A percentile compares a stretch with the other conserved stretches of the same genome.
These are phyloP conservation scores for Heterochromis multidens DNA, from an alignment of 2,113 vertebrate genomes.

Conservation along the genomic window DNA sequence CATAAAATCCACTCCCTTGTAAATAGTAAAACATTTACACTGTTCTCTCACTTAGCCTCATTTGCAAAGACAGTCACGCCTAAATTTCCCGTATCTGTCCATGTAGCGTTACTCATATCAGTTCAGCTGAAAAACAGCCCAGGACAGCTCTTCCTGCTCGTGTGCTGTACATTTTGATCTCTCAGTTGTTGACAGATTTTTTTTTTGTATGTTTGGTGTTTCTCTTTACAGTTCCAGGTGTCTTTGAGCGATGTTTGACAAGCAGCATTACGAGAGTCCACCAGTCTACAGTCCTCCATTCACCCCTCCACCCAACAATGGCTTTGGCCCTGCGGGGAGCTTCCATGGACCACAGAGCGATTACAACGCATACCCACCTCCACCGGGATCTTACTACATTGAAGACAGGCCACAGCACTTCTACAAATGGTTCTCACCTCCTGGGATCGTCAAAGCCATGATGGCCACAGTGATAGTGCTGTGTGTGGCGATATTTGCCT, in stretches of 20 bases:
- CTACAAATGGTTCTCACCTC: slow-evolving; percentile 86
- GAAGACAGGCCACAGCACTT: slow-evolving; percentile 83
- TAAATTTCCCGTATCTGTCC: slow-evolving; percentile 31
- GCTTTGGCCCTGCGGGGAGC: slow-evolving; percentile 67
- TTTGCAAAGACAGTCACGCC: slow-evolving; percentile 44
- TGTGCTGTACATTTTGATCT: neutral
- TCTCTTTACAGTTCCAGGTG: neutral
- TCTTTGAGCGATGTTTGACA: slow-evolving; percentile 74
- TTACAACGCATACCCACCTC: slow-evolving; percentile 73
- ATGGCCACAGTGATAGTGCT: slow-evolving; percentile 69
- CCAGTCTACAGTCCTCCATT: slow-evolving; percentile 78
- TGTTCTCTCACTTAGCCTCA: neutral
- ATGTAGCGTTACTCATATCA: slow-evolving; percentile 31
- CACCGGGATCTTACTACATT: slow-evolving; percentile 82
- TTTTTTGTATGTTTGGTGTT: neutral
- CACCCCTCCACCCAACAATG: slow-evolving; percentile 67
- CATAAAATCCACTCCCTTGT: neutral
- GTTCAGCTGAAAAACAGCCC: neutral
- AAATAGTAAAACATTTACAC: slow-evolving; percentile 64
- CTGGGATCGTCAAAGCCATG: slow-evolving; percentile 80
- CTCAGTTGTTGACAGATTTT: neutral
- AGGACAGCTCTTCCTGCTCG: neutral
- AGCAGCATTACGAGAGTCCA: slow-evolving; percentile 76
- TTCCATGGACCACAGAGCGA: slow-evolving; percentile 70
- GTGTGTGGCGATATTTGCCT: slow-evolving; percentile 84